Conservation (phyloP, 2,797 vertebrate genomes). For the Notolabrus celidotus region DNA sequence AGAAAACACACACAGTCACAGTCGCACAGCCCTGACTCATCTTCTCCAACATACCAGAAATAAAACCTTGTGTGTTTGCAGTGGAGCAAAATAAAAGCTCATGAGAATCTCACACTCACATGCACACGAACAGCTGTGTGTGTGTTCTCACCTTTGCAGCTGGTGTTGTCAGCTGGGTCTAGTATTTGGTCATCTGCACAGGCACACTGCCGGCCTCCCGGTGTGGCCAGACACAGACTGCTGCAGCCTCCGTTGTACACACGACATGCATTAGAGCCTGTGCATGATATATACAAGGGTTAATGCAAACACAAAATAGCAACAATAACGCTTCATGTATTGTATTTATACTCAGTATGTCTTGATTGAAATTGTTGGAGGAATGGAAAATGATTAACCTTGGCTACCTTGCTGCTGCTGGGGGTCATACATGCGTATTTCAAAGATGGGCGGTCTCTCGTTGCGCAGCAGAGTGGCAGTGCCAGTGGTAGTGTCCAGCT, state of each 20-base stretch:
- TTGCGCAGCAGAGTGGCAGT: constrained; percentile 90
- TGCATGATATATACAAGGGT: constrained; percentile 5
- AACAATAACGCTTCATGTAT: neutral
- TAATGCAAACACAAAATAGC: neutral
- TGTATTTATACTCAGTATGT: neutral
- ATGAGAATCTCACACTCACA: constrained; percentile 35
- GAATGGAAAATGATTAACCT: neutral
- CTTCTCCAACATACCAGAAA: constrained; percentile 23
- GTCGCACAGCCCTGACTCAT: constrained; percentile 48
- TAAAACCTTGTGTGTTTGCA: constrained; percentile 29
- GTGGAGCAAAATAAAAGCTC: constrained; percentile 9
- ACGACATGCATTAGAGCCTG: constrained; percentile 93
- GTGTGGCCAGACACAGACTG: constrained; percentile 94
- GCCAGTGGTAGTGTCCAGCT: constrained; percentile 90
- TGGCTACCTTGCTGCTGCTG: constrained; percentile 95
- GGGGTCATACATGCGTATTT: constrained; percentile 97
- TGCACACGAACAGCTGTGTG: neutral
- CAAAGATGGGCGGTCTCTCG: constrained; percentile 95
- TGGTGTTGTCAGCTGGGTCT: constrained; percentile 87
- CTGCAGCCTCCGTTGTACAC: constrained; percentile 96
- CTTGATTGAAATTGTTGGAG: neutral
- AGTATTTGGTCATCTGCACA: constrained; percentile 96
- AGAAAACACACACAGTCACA: constrained; percentile 26
- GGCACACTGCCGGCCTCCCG: constrained; percentile 90
- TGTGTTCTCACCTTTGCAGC: constrained; percentile 89